These are phyloP conservation scores for Sakesphorus luctuosus DNA, from an alignment of 2,113 vertebrate genomes.

Conservation along the genomic window DNA sequence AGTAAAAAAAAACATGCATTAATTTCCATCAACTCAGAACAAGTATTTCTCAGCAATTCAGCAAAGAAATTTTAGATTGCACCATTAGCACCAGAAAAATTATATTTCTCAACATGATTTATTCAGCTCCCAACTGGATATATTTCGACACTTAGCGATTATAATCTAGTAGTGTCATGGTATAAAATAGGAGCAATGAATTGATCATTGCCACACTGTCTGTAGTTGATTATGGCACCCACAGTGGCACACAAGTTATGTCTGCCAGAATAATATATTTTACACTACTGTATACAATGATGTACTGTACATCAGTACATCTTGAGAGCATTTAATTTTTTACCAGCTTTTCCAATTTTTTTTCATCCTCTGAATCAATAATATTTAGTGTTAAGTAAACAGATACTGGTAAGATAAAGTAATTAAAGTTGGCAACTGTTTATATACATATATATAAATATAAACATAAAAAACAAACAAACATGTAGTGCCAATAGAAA, in stretches of 20 bases:
- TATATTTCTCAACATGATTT: not conserved
- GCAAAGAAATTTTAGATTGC: not conserved
- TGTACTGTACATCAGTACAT: not conserved
- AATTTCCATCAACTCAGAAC: not conserved
- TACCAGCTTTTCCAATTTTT: not conserved
- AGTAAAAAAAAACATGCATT: rapidly evolving
- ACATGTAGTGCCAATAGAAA: not conserved
- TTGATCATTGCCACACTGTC: not conserved
- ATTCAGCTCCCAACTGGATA: not conserved
- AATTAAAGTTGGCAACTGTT: not conserved
- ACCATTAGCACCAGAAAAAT: not conserved
- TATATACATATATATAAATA: no score
- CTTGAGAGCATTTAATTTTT: not conserved
- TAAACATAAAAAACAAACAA: not conserved
- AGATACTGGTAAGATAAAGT: not conserved
- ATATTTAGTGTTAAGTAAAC: not conserved
- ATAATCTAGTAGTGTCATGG: not conserved
- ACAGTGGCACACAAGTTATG: not conserved
- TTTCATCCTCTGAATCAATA: not conserved
- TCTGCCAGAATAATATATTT: not conserved
- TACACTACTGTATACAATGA: not conserved
- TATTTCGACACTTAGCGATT: not conserved
- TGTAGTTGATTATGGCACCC: not conserved
- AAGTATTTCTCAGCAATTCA: not conserved
- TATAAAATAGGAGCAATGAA: not conserved